Base-by-base conservation (phyloP, 2,113 vertebrate genomes). In the Sturnus vulgaris region DNA sequence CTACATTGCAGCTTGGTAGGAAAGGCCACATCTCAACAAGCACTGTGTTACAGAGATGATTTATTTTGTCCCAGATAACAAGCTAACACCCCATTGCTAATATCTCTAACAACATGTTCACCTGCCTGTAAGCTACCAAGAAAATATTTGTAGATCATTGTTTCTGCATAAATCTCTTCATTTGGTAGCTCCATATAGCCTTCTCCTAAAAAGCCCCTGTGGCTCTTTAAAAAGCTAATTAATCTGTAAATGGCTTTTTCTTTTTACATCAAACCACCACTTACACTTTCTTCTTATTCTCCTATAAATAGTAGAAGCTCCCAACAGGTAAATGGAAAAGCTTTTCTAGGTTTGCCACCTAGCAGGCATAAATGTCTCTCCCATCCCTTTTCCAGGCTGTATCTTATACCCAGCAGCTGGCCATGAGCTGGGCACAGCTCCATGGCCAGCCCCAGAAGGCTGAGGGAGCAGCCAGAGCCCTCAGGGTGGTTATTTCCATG, bases 221-320 rank as follows among this genome's bases (percentile, higher is more conserved):
- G 9, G 72, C 47, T 88, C 37, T 92, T 94, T 78, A 78, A 88
- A 86, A 88, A 64, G 64, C n/a, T 83, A 86, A 72, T 95, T 88
- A 40, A 78, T 42, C 75, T 83, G 40, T 33, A 96, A 66, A 66
- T 81, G 42, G 24, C 23, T 10, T 56, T 42, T 60, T 75, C 56
- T 65, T 91, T 88, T n/a, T 11, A 56, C 47, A 37, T 80, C 35
- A 92, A 87, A 40, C 24, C 44, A 82, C 28, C 35, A 55, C 60
- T 89, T 85, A 72, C 1, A 52, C 42, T 50, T 83, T 50, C 46
- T 76, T 46, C 23, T 88, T 47, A 28, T 78, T 60, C 39, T 75
- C 13, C 46, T 71, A 20, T 31, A 50, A 86, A 39, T 14, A 63
- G 42, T 19, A 71, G 47, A 80, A 65, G 4, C 8, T 93, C 60